Evolutionary conservation across 2,113 vertebrate species (phyloP), one percentile per base, ranked within the genome.

Genomic region (Tachuris rubrigastra): DNA sequence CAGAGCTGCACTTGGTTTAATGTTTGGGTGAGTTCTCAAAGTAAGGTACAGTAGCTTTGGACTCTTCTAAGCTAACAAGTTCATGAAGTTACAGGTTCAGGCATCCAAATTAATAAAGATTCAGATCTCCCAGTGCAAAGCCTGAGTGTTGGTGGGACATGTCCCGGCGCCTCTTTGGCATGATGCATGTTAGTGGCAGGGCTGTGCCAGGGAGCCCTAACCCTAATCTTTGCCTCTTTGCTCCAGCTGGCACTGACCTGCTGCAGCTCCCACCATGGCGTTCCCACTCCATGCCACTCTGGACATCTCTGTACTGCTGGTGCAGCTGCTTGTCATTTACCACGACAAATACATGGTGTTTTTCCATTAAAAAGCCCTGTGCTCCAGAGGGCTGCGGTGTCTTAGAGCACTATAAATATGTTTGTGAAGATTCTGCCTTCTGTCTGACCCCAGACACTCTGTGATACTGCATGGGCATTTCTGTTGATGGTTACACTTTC

Each of bases 401-500:
- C 75, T 87, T 62, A 46, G 71, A 90, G 77, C 93, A 41, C 67
- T 79, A 74, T 86, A 91, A 91, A 86, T 95, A 79, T 33, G 62
- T 37, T 68, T 76, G 65, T 56, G 89, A 66, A 68, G 75, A 71
- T 93, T 27, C 59, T 89, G 69, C 52, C 87, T 87, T 47, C 93
- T 89, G 67, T 63, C 90, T 91, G 85, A 76, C 94, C 92, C 33
- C 23, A 85, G 93, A 20, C 37, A 39, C 84, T 87, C 86, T 33
- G 5, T 76, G 60, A 72, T 28, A 23, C 67, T 56, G 59, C 0
- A 55, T 76, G 88, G 88, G 95, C 2, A 69, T 91, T 81, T 71
- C 91, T 87, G 85, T 90, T 96, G 96, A 17, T 83, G 85, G 81
- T 90, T 82, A 58, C 85, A 79, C 90, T 97, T 93, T 83, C 85